Conservation (phyloP, 2,888 invertebrate species). For the Mycalesis mineus region DNA sequence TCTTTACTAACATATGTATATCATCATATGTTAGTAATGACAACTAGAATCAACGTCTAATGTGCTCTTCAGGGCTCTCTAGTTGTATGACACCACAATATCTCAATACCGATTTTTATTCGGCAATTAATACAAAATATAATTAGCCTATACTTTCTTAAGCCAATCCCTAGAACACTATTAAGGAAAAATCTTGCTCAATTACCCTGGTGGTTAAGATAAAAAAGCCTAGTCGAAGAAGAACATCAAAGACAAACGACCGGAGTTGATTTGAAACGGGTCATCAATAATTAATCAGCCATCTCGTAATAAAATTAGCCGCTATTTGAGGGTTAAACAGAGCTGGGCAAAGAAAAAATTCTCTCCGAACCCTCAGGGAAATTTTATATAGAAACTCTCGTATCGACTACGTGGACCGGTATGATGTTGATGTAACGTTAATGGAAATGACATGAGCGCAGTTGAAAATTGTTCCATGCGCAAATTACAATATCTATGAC, state of each 20-base stretch:
- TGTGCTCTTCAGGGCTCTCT: too few species aligned
- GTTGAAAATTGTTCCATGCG: not conserved
- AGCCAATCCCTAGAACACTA: not conserved
- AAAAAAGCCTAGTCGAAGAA: constrained; percentile 48
- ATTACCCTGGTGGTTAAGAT: constrained; percentile 25
- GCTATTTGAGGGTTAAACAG: constrained; percentile 68
- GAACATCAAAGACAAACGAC: constrained; percentile 65
- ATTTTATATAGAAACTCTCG: constrained; percentile 68
- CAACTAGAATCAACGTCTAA: too few species aligned
- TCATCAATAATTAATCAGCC: constrained; percentile 74
- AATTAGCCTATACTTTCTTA: not conserved
- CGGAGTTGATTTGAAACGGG: constrained; percentile 53
- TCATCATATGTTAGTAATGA: too few species aligned
- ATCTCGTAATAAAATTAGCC: constrained; percentile 70
- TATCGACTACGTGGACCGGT: constrained; percentile 47
- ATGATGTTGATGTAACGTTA: constrained; percentile 6
- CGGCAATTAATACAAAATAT: too few species aligned
- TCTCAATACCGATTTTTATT: too few species aligned
- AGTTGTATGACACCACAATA: too few species aligned
- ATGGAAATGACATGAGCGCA: constrained; percentile 36
- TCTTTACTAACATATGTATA: too few species aligned
- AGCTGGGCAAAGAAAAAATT: constrained; percentile 57
- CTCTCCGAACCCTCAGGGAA: constrained; percentile 64
- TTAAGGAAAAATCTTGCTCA: not conserved
- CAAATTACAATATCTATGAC: too few species aligned